Base-by-base conservation (phyloP, 30 jellyfish, hydroid and myxozoan species). In the Chironex yamaguchii region DNA sequence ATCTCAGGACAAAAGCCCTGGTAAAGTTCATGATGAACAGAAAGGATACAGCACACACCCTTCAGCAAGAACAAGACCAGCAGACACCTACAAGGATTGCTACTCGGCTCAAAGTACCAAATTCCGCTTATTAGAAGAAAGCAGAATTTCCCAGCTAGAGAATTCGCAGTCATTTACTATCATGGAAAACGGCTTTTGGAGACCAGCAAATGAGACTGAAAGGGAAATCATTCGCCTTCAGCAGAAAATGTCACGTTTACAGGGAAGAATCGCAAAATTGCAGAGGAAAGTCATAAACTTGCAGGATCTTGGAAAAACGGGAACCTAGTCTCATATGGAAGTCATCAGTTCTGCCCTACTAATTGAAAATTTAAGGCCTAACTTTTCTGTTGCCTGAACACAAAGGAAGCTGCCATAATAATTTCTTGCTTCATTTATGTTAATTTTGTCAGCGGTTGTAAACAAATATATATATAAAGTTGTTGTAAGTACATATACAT, bases 171-270 rank as follows among this genome's bases (percentile, higher is more conserved):
- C 58, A 6, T 42, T 42, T 42, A 17, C 58, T 6, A 17, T 42
- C 17, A 9, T 42, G 17, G 58, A 42, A 42, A 42, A 42, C 17
- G 58, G 58, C 58, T 17, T 6, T 42, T 42, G 9, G 17, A 42
- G 58, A 42, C 58, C 58, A 17, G 58, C 58, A 58, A 58, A 26
- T 22, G 73, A 58, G 24, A 12, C 32, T 58, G 73, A 58, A 13
- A 58, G 22, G 22, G 73, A 58, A 58, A 58, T 58, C 31, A 58
- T 58, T 13, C 73, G 73, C 31, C 22, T 58, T 11, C 73, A 58
- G 31, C 73, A 58, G 26, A 58, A 58, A 58, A 58, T 58, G 73
- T 13, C 73, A 24, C 73, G 73, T 4, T 58, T 58, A 9, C 73
- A 58, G 22, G 31, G 73, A 4, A 12, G 73, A 58, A 58, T 58